Base-by-base conservation (phyloP, 2,888 invertebrate species). In the Drosophila prolongata region DNA sequence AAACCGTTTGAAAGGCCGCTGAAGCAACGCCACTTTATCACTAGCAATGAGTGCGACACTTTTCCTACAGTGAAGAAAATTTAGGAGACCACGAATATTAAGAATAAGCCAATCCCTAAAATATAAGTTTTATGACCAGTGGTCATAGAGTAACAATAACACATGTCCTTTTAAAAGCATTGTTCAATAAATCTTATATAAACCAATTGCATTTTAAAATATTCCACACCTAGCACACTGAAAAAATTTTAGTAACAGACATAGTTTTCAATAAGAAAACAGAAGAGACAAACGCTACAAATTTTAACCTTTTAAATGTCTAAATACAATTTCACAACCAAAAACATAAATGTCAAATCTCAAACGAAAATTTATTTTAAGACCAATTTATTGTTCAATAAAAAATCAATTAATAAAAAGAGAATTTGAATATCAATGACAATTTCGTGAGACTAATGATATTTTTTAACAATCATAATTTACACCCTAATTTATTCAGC, bases 1-100 rank as follows among this genome's bases (percentile, higher is more conserved):
- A 55, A 74, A 64, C 55, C 65, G 56, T 55, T 44, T 53, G 70
- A 72, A 74, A 64, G 46, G 57, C 62, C 19, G 53, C 19, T 43
- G 67, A 65, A 54, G 72, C 69, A 73, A 79, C 60, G 67, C 49
- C 54, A 74, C 74, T 85, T 76, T 60, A 74, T 77, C 75, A 70
- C 43, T 56, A 42, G 6, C 16, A 27, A 55, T 50, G 47, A 44
- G 62, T 35, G 76, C 73, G 82, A 81, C 87, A 81, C 56, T 72
- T 68, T 30, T 52, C 34, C 57, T 6, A 37, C 66, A 40, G 50
- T 2, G 37, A 37, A 69, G 0, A 70, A 70, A 38, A n/a, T n/a
- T n/a, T n/a, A n/a, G n/a, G n/a, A n/a, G n/a, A n/a, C n/a, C n/a
- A n/a, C n/a, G n/a, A n/a, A 30, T 30, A 30, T 30, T 30, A 30